A percentile compares a stretch with the other conserved stretches of the same genome.
Conservation (phyloP, 2,888 invertebrate genomes). For the Euclidia mi region DNA sequence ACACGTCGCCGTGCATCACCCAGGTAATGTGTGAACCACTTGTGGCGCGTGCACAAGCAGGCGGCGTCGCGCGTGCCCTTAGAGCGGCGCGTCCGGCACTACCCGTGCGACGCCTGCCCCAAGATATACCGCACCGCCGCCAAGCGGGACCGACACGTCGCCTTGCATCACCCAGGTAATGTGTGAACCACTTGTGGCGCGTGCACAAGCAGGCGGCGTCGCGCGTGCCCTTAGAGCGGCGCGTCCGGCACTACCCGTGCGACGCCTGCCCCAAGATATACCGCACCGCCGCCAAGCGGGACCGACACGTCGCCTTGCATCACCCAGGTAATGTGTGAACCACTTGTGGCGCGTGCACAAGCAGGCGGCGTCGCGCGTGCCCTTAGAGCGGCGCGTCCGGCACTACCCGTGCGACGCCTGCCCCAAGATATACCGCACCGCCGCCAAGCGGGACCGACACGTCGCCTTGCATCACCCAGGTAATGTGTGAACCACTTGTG, state of each 20-base stretch:
- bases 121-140: conserved; percentile 96
- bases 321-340: conserved; percentile 97
- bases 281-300: conserved; percentile 95
- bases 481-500: conserved; percentile 96
- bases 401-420: conserved; percentile 96
- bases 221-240: conserved; percentile 94
- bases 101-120: conserved; percentile 96
- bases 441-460: conserved; percentile 95
- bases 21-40: conserved; percentile 96
- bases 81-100: conserved; percentile 93
- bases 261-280: conserved; percentile 96
- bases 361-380: conserved; percentile 92
- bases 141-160: conserved; percentile 95
- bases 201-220: conserved; percentile 92
- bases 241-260: conserved; percentile 95
- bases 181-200: conserved; percentile 96
- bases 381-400: conserved; percentile 93
- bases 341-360: conserved; percentile 95
- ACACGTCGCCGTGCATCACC: conserved; percentile 95
- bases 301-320: conserved; percentile 94
- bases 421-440: conserved; percentile 95
- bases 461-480: conserved; percentile 96
- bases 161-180: conserved; percentile 96
- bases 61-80: conserved; percentile 94
- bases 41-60: conserved; percentile 94